Conservation (phyloP, 2,113 vertebrate species). For the Pardalotus punctatus region DNA sequence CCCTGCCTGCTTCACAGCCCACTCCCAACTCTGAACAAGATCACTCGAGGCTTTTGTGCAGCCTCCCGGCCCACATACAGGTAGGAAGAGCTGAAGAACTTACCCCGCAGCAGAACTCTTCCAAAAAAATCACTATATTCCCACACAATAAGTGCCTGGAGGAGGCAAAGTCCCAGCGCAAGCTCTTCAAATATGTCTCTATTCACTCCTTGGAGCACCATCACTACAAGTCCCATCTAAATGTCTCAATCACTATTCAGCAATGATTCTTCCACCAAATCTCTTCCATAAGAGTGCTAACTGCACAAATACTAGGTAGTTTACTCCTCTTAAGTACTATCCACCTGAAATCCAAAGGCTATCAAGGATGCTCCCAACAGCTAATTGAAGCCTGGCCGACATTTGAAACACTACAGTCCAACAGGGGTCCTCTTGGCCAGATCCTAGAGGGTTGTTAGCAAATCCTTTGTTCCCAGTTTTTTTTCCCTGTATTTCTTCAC, state of each 20-base stretch:
- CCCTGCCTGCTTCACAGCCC: constrained; percentile 14
- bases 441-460: background rate
- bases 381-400: background rate
- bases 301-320: background rate
- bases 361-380: background rate
- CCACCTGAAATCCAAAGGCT: background rate
- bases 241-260: background rate
- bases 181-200: background rate
- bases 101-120: constrained; percentile 1
- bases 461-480: background rate
- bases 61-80: constrained; percentile 33
- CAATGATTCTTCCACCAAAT: background rate
- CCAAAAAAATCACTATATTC: background rate
- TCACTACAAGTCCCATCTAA: background rate
- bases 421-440: background rate
- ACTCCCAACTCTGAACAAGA: constrained; percentile 8
- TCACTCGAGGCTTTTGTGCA: background rate
- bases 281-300: background rate
- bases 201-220: background rate
- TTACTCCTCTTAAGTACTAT: background rate
- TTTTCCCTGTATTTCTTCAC: background rate
- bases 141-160: background rate
- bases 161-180: background rate
- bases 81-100: constrained; percentile 33
- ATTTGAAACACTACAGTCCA: background rate